phyloP scores from a whole-genome alignment of 2,113 vertebrate genomes.

The Macrotus californicus region DNA sequence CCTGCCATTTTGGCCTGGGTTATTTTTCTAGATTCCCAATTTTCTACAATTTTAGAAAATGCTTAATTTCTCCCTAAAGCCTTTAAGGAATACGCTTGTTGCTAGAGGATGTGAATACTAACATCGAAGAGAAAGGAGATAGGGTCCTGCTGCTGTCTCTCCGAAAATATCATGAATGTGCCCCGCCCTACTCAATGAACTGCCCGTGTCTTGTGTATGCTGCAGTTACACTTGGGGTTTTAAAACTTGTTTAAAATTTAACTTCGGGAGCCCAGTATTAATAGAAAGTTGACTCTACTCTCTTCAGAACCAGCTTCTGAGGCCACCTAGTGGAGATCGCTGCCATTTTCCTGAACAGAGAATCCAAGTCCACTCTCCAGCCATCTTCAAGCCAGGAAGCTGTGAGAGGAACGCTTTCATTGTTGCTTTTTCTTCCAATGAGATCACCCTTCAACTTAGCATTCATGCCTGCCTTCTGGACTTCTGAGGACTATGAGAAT shows the following conservation, averaged over 20 bases:
- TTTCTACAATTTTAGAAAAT: background rate
- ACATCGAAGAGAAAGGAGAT: background rate
- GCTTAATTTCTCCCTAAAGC: background rate
- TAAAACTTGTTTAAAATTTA: background rate
- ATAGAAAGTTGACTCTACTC: background rate
- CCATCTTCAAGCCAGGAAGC: background rate
- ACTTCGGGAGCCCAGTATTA: background rate
- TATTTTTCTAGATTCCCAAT: background rate
- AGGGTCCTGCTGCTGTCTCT: background rate
- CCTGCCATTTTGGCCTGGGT: background rate
- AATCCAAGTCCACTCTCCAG: background rate
- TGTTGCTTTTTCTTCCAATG: constrained; percentile 64
- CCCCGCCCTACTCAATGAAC: background rate
- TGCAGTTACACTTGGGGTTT: background rate
- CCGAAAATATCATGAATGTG: background rate
- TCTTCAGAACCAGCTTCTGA: background rate
- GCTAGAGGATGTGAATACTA: background rate
- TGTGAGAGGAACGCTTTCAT: background rate
- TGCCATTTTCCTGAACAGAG: background rate
- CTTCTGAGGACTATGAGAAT: constrained; percentile 39
- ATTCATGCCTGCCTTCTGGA: constrained; percentile 57
- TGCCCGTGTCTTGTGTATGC: background rate
- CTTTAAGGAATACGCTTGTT: background rate
- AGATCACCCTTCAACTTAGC: constrained; percentile 68
- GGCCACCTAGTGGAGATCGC: background rate